phyloP scores from a whole-genome alignment of 2,888 invertebrate genomes.

The Platycnemis pennipes region DNA sequence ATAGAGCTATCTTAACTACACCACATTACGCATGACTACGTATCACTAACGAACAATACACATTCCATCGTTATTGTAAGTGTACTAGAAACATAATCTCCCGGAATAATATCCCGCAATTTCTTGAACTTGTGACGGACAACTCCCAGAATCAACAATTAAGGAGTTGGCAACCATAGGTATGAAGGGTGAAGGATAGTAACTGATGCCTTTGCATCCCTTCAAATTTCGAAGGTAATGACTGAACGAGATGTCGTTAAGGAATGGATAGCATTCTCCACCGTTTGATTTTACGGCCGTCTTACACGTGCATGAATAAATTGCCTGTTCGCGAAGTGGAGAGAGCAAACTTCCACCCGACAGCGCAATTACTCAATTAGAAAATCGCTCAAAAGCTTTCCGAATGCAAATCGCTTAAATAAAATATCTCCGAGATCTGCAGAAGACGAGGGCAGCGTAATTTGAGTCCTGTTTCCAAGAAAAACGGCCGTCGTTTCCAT shows the following conservation, averaged over 20 bases:
- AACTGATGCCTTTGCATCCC: not conserved
- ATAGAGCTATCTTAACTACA: too few species aligned
- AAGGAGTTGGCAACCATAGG: too few species aligned
- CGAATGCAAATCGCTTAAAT: constrained; percentile 1
- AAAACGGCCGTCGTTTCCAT: not conserved
- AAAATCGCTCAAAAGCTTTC: not conserved
- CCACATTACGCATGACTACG: too few species aligned
- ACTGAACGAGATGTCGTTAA: not conserved
- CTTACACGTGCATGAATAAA: not conserved
- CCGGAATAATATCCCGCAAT: too few species aligned
- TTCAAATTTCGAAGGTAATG: not conserved
- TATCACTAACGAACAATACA: too few species aligned
- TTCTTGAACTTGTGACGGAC: too few species aligned
- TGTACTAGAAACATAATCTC: too few species aligned
- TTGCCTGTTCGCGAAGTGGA: not conserved
- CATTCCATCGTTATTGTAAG: too few species aligned
- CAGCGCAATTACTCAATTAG: not conserved
- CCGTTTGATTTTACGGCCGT: not conserved
- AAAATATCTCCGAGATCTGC: not conserved
- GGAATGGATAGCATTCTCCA: not conserved
- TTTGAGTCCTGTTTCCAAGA: not conserved
- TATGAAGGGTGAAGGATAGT: not conserved
- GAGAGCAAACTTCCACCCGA: not conserved
- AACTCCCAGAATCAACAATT: too few species aligned
- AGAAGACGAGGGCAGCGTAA: not conserved